These are phyloP conservation scores for Orthonychiurus folsomi DNA, from an alignment of 2,888 invertebrate genomes.

Conservation along the genomic window DNA sequence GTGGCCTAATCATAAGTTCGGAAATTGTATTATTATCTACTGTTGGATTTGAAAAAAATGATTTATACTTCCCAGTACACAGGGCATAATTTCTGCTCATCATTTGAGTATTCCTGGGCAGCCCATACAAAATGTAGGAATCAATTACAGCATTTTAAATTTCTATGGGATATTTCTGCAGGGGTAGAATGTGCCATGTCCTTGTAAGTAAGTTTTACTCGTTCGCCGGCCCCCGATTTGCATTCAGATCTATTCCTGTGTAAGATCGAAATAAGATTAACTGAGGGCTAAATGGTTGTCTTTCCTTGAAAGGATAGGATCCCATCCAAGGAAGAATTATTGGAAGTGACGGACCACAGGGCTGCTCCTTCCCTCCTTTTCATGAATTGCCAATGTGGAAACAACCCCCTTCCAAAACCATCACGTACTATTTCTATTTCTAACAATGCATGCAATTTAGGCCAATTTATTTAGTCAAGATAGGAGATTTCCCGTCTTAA, in stretches of 20 bases:
- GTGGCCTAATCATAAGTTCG: background rate
- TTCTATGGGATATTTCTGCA: too few species aligned
- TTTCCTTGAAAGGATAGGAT: background rate
- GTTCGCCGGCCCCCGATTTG: too few species aligned
- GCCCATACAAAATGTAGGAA: too few species aligned
- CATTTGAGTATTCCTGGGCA: too few species aligned
- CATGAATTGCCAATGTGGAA: too few species aligned
- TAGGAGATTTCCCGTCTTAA: constrained; percentile 1
- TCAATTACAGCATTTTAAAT: too few species aligned
- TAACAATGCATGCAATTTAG: constrained; percentile 9
- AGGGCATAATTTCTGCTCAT: too few species aligned
- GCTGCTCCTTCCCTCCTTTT: background rate
- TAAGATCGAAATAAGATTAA: background rate
- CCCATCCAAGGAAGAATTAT: background rate
- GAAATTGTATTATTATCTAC: background rate
- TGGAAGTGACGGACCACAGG: background rate
- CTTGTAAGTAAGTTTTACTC: too few species aligned
- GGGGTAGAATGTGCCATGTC: too few species aligned
- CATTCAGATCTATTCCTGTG: background rate
- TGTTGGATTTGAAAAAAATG: background rate
- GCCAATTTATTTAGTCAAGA: constrained; percentile 11
- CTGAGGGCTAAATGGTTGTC: background rate
- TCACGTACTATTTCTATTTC: constrained; percentile 9
- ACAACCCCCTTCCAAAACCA: background rate
- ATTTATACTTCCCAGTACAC: too few species aligned